Conservation (phyloP, 2,888 invertebrate species). For the Amaurobius ferox region DNA sequence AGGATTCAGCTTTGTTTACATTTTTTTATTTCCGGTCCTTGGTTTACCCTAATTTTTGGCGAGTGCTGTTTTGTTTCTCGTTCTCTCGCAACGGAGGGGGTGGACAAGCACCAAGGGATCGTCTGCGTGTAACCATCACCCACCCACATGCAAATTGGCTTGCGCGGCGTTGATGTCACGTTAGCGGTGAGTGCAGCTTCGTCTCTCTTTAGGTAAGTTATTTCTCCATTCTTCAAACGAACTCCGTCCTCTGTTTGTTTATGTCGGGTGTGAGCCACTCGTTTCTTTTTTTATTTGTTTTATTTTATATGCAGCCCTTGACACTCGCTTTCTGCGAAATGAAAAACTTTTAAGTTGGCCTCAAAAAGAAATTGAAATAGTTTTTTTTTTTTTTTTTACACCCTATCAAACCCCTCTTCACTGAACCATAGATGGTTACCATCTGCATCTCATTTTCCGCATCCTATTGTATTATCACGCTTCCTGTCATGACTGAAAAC, state of each 20-base stretch:
- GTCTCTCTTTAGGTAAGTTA: conserved; percentile 66
- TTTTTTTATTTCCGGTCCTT: conserved; percentile 16
- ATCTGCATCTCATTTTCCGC: no score
- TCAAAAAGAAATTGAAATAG: no score
- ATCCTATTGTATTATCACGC: no score
- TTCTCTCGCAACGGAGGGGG: conserved; percentile 13
- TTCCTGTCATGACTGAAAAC: no score
- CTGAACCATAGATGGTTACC: no score
- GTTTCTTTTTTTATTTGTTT: no score
- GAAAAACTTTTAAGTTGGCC: no score
- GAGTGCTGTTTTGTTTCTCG: conserved; percentile 1
- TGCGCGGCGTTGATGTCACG: conserved; percentile 63
- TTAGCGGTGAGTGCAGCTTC: conserved; percentile 64
- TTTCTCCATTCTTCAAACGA: not conserved
- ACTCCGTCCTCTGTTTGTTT: not conserved
- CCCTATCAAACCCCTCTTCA: no score
- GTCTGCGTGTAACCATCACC: conserved; percentile 33
- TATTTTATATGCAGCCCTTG: no score
- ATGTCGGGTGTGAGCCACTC: no score
- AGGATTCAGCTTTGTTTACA: not conserved
- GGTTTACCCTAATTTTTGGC: not conserved
- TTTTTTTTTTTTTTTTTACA: no score
- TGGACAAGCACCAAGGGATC: conserved; percentile 25
- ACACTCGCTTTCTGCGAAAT: no score
- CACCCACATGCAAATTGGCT: conserved; percentile 71